A percentile compares a stretch with the other conserved stretches of the same genome.
These are phyloP conservation scores for Rhopalosiphum padi DNA, from an alignment of 1,140 invertebrate genomes.

Conservation along the genomic window DNA sequence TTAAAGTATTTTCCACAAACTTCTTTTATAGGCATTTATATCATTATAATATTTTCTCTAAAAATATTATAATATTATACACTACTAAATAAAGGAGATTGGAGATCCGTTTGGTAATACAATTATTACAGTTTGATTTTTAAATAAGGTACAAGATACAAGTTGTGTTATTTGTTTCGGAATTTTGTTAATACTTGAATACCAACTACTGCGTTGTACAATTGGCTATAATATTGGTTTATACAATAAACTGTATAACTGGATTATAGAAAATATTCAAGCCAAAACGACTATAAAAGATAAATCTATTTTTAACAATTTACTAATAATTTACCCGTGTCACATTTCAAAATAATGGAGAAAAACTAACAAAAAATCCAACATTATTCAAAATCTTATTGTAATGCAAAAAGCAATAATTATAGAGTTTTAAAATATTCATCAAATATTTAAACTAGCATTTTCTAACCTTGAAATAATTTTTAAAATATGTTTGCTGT, in stretches of 20 bases:
- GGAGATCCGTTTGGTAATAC: background rate
- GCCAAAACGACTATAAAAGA: background rate
- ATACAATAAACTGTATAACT: too few species aligned
- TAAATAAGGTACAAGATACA: too few species aligned
- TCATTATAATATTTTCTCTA: too few species aligned
- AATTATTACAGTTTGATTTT: background rate
- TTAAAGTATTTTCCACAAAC: background rate
- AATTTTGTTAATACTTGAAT: too few species aligned
- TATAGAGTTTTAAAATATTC: too few species aligned
- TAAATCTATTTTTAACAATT: background rate
- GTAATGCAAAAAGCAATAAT: background rate
- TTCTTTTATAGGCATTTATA: background rate
- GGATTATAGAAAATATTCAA: background rate
- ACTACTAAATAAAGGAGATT: too few species aligned
- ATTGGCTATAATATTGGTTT: too few species aligned
- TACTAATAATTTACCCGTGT: background rate
- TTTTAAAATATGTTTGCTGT: background rate
- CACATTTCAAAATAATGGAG: background rate
- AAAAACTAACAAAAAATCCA: background rate
- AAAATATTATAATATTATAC: too few species aligned
- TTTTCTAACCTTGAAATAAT: background rate
- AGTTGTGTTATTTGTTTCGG: too few species aligned
- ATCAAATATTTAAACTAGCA: background rate
- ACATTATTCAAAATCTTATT: background rate
- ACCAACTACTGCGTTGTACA: too few species aligned